Evolutionary conservation across 2,113 vertebrate genomes (phyloP).

Genomic region (Anseranas semipalmata): DNA sequence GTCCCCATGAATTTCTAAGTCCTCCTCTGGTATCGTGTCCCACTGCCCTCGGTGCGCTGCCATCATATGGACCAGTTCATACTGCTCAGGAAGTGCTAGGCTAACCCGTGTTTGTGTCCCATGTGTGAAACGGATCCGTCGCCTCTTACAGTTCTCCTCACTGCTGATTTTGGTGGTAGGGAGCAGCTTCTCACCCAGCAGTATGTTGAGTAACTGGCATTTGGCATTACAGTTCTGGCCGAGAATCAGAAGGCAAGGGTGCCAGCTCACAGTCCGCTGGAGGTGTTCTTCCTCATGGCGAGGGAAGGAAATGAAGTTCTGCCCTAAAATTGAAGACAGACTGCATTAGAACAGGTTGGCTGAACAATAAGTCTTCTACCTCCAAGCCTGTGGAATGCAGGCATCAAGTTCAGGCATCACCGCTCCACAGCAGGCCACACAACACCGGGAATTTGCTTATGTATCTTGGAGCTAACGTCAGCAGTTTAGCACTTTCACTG

Average conservation of each 20-base stretch:
- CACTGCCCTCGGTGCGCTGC: conserved; percentile 89
- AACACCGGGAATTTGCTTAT: not conserved
- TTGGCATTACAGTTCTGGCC: conserved; percentile 92
- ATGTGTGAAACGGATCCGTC: conserved; percentile 90
- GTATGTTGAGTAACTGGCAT: conserved; percentile 88
- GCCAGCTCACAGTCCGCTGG: conserved; percentile 82
- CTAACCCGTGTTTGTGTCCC: conserved; percentile 87
- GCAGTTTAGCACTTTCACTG: not conserved
- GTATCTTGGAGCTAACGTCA: not conserved
- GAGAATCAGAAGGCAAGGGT: conserved; percentile 89
- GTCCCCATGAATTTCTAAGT: conserved; percentile 89
- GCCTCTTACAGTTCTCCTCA: conserved; percentile 81
- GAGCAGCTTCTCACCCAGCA: conserved; percentile 89
- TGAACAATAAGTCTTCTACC: not conserved
- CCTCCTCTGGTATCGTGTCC: conserved; percentile 93
- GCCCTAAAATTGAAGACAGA: conserved; percentile 74
- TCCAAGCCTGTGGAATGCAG: not conserved
- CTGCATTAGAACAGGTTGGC: not conserved
- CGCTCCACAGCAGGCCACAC: not conserved
- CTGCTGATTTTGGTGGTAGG: conserved; percentile 74
- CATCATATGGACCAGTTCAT: conserved; percentile 91
- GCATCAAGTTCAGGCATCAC: not conserved
- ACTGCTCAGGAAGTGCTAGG: conserved; percentile 91
- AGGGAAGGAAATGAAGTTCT: conserved; percentile 88
- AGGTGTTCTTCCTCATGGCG: conserved; percentile 91